phyloP scores from a whole-genome alignment of 2,888 invertebrate species.

The Merodon equestris region DNA sequence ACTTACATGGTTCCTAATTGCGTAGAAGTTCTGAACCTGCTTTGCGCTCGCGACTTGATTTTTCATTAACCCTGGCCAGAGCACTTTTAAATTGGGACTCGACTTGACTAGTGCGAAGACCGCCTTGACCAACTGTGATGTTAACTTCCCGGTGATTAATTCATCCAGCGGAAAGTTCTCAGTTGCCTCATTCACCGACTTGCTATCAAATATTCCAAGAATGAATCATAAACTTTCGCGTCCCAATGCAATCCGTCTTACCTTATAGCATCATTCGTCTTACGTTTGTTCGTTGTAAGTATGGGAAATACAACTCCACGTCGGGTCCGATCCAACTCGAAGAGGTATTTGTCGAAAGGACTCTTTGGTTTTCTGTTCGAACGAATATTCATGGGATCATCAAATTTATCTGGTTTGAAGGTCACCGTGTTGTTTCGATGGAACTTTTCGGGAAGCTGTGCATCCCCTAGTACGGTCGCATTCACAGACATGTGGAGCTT shows the following conservation, averaged over 20 bases:
- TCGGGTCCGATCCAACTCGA: constrained; percentile 14
- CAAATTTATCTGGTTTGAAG: constrained; percentile 13
- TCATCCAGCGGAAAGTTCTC: constrained; percentile 67
- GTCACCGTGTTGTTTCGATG: constrained; percentile 41
- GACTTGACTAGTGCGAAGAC: constrained; percentile 72
- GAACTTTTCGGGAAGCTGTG: constrained; percentile 39
- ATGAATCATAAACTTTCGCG: too few relatives aligned
- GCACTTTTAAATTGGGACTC: constrained; percentile 71
- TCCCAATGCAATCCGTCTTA: neutral
- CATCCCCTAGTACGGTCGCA: constrained; percentile 73
- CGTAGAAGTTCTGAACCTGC: constrained; percentile 62
- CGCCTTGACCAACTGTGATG: constrained; percentile 73
- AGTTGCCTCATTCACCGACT: constrained; percentile 42
- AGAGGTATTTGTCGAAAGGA: neutral
- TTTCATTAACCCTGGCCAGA: constrained; percentile 72
- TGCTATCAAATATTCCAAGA: constrained; percentile 22
- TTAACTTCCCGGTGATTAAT: constrained; percentile 73
- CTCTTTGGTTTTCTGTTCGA: neutral
- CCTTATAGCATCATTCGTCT: constrained; percentile 36
- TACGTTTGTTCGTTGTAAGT: constrained; percentile 18
- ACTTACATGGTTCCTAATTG: constrained; percentile 69
- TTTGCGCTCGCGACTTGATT: constrained; percentile 70
- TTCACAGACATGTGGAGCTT: constrained; percentile 75
- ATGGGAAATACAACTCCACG: constrained; percentile 48
- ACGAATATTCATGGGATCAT: too few relatives aligned